A percentile compares a stretch with the other conserved stretches of the same genome.
These are phyloP conservation scores for Ceratotherium simum DNA, from an alignment of 2,113 vertebrate species.

Conservation along the genomic window DNA sequence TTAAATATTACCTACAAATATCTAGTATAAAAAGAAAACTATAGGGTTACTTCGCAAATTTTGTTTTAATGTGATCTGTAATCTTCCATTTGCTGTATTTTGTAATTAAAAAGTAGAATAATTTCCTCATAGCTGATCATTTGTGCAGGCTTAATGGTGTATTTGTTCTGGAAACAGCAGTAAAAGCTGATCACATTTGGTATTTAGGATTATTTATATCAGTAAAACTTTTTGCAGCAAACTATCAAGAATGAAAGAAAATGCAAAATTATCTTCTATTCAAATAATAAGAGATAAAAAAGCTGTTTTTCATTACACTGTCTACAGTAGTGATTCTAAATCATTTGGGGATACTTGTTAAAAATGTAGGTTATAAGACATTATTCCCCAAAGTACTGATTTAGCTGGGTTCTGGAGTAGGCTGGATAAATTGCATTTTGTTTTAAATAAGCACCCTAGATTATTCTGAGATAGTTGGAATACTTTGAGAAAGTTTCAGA, in stretches of 20 bases:
- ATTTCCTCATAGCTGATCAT: not conserved
- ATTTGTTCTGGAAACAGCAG: slow-evolving; percentile 41
- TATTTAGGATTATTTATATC: not conserved
- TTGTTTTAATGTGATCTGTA: slow-evolving; percentile 40
- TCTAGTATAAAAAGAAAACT: slow-evolving; percentile 16
- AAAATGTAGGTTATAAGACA: not conserved
- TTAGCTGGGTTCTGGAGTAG: not conserved
- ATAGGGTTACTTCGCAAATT: not conserved
- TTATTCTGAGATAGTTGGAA: slow-evolving; percentile 42
- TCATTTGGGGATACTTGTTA: not conserved
- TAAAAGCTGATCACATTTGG: not conserved
- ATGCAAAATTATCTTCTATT: slow-evolving; percentile 13
- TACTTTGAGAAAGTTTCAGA: slow-evolving; percentile 37
- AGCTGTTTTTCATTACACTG: not conserved
- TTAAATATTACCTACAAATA: slow-evolving; percentile 1
- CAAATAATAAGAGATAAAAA: slow-evolving; percentile 24
- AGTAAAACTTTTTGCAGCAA: not conserved
- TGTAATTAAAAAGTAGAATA: slow-evolving; percentile 39
- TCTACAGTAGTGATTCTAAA: not conserved
- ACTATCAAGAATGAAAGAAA: not conserved
- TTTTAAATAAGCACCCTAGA: slow-evolving; percentile 13
- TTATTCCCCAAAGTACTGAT: not conserved
- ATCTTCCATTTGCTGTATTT: slow-evolving; percentile 46
- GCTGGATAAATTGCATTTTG: slow-evolving; percentile 26
- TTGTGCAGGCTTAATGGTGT: slow-evolving; percentile 1